Base-by-base conservation (phyloP, 2,113 vertebrate species). In the Enhydra lutris region DNA sequence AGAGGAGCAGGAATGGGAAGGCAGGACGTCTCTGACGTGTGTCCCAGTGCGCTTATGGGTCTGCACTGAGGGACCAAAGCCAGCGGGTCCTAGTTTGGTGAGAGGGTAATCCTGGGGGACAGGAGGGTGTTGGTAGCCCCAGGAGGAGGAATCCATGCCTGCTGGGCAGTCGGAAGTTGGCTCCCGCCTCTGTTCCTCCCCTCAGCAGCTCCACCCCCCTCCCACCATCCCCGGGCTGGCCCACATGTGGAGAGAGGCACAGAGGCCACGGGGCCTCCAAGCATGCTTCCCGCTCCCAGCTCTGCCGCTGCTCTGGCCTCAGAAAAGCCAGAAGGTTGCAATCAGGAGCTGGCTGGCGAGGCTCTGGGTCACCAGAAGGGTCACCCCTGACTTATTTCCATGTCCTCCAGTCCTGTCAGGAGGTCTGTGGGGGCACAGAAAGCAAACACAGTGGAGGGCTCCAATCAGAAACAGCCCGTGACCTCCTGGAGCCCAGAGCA, bases 321-420 rank as follows among this genome's bases (percentile, higher is more conserved):
- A 0, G 55, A 12, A 67, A 42, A 20, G 61, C 90, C 98, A 21
- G 98, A 98, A 98, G 98, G 98, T 99, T 99, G 98, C 98, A 99
- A 98, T 99, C 99, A 99, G 97, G 98, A 98, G 96, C 93, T 95
- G 0, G 59, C 97, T 55, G 36, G 94, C 15, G 61, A 93, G 98
- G 98, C 95, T 98, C 93, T 50, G 98, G 99, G 99, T 99, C 99
- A 98, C 15, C 0, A 97, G 67, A 96, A 6, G 57, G 99, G 98
- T 98, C 99, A 98, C 94, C 79, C 89, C 92, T 97, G 50, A 97
- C 97, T 98, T 97, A 96, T 88, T 96, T 97, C 97, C 98, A 96
- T 98, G 98, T 98, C 98, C 98, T 86, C 84, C 95, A 69, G 94
- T 97, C 94, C 97, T 98, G 98, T 45, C 97, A 98, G 97, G 94